These are phyloP conservation scores for Agonopterix alstromeriana DNA, from an alignment of 2,888 invertebrate genomes.

Conservation along the genomic window DNA sequence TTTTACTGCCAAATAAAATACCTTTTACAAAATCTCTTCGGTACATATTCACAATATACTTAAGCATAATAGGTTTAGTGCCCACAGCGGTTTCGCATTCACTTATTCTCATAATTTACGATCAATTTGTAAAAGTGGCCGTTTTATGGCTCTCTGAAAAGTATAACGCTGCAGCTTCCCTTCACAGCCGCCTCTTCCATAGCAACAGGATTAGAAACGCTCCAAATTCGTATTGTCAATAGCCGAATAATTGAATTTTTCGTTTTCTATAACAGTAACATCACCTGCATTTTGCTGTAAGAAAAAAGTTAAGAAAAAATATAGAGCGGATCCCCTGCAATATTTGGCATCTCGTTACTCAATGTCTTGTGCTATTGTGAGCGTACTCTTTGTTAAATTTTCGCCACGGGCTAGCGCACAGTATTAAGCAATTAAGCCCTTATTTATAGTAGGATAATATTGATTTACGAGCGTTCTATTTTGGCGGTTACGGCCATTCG, in stretches of 20 bases:
- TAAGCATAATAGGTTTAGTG: conserved; percentile 3
- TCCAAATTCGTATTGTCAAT: conserved; percentile 54
- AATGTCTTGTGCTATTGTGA: conserved; percentile 60
- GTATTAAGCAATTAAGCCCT: conserved; percentile 54
- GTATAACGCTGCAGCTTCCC: neutral
- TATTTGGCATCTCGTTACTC: conserved; percentile 66
- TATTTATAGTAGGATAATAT: conserved; percentile 52
- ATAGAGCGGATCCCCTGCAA: conserved; percentile 44
- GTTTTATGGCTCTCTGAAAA: conserved; percentile 35
- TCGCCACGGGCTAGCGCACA: conserved; percentile 30
- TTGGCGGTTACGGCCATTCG: conserved; percentile 40
- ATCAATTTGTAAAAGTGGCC: conserved; percentile 64
- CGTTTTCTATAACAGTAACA: conserved; percentile 55
- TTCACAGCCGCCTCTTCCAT: conserved; percentile 17
- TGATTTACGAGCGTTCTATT: conserved; percentile 45
- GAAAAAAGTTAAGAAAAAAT: conserved; percentile 29
- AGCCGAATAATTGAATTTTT: conserved; percentile 65
- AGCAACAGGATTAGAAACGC: conserved; percentile 50
- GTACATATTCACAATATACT: conserved; percentile 1
- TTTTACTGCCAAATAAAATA: conserved; percentile 11
- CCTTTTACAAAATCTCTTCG: conserved; percentile 3
- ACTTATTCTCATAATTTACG: conserved; percentile 48
- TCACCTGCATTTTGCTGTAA: conserved; percentile 57
- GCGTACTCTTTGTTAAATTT: conserved; percentile 42
- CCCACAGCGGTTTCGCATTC: conserved; percentile 21